Conservation (phyloP, 2,888 invertebrate species). For the Thera obeliscata region DNA sequence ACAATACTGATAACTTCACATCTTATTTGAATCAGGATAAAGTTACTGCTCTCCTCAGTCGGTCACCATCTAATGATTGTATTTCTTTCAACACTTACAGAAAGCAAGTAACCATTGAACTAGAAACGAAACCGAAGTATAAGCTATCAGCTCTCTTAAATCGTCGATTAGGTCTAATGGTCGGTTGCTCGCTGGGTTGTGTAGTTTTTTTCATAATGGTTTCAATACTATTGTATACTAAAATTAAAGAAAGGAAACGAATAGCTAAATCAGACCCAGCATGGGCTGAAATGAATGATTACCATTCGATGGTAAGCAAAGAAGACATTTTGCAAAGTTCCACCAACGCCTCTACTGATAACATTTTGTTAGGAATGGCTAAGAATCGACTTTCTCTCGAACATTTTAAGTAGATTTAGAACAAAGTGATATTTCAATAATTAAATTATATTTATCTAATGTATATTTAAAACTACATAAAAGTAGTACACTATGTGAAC, state of each 20-base stretch:
- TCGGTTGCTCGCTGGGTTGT: constrained; percentile 76
- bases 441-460: constrained; percentile 23
- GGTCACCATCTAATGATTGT: constrained; percentile 77
- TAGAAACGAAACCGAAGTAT: constrained; percentile 63
- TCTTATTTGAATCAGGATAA: constrained; percentile 67
- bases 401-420: constrained; percentile 54
- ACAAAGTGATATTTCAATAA: constrained; percentile 36
- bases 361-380: constrained; percentile 77
- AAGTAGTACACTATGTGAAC: constrained; percentile 23
- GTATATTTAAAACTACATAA: constrained; percentile 22
- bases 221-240: constrained; percentile 73
- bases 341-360: constrained; percentile 78
- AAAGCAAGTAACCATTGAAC: constrained; percentile 59
- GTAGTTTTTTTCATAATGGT: constrained; percentile 80
- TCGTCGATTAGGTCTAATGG: constrained; percentile 76
- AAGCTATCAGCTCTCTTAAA: constrained; percentile 67
- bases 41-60: constrained; percentile 67
- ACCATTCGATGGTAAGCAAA: constrained; percentile 78
- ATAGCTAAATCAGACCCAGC: constrained; percentile 77
- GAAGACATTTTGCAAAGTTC: constrained; percentile 76
- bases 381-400: constrained; percentile 70
- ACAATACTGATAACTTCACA: constrained; percentile 58
- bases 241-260: constrained; percentile 77
- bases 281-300: constrained; percentile 80
- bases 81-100: constrained; percentile 72